Percentiles rank a stretch among this genome's conserved stretches.
Evolutionary conservation across 2,888 invertebrate genomes (phyloP).

Genomic region (Pyrgus malvae): DNA sequence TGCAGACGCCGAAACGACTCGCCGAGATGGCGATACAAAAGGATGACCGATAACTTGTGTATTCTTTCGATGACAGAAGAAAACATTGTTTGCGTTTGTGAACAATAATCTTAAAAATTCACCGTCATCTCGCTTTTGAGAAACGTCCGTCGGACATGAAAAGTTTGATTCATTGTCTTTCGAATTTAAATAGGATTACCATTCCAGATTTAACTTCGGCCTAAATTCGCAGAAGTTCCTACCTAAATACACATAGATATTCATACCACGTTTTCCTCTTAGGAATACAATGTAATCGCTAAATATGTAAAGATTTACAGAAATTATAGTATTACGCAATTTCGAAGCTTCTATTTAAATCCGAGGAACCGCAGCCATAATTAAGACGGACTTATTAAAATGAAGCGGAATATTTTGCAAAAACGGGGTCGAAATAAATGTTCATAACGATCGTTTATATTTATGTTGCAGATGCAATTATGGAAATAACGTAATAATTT

Average conservation of each 20-base stretch:
- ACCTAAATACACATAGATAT: not conserved
- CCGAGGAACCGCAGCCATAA: constrained; percentile 9
- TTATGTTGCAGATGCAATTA: constrained; percentile 27
- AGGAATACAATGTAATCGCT: not conserved
- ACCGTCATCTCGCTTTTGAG: constrained; percentile 60
- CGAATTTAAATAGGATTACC: constrained; percentile 21
- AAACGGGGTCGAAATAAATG: constrained; percentile 22
- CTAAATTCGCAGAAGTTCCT: constrained; percentile 10
- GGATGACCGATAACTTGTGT: constrained; percentile 74
- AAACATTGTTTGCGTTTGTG: constrained; percentile 68
- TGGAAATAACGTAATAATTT: constrained; percentile 19
- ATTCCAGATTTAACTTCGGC: constrained; percentile 13
- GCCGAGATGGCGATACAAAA: constrained; percentile 74
- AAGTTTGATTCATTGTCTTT: constrained; percentile 40
- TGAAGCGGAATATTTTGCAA: constrained; percentile 20
- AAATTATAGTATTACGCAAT: constrained; percentile 1
- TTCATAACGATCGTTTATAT: constrained; percentile 19
- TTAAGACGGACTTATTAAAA: constrained; percentile 14
- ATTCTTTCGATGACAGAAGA: constrained; percentile 71
- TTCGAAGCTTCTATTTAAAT: constrained; percentile 15
- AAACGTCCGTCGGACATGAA: constrained; percentile 42
- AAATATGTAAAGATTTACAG: not conserved
- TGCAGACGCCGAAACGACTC: constrained; percentile 53
- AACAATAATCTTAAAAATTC: constrained; percentile 59
- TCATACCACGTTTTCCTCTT: constrained; percentile 1